Evolutionary conservation across 2,888 invertebrate species (phyloP).

Genomic region (Drosophila austrosaltans): DNA sequence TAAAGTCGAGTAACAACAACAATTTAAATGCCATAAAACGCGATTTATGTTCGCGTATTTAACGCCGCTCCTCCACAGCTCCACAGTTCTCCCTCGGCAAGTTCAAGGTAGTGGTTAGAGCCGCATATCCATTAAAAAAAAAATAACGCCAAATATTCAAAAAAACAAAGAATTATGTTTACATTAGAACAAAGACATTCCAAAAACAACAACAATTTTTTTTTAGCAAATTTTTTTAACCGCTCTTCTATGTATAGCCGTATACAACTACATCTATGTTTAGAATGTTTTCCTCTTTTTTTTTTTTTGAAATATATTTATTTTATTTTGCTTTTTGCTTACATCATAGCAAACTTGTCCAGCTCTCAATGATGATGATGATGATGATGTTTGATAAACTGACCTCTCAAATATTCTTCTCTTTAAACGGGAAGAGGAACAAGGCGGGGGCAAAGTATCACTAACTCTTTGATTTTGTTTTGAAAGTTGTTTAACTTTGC

Average conservation of each 20-base stretch:
- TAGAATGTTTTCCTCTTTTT: background rate
- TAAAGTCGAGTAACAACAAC: constrained; percentile 19
- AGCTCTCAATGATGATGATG: background rate
- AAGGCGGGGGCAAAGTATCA: constrained; percentile 5
- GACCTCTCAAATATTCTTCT: constrained; percentile 14
- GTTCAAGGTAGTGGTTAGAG: constrained; percentile 9
- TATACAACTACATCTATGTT: background rate
- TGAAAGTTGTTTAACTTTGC: constrained; percentile 33
- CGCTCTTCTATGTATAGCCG: background rate
- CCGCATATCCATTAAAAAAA: background rate
- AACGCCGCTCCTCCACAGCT: constrained; percentile 30
- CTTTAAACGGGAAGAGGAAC: background rate
- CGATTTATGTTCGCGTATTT: constrained; percentile 62
- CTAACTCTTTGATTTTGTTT: constrained; percentile 20
- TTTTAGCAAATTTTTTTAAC: background rate
- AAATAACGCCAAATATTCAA: background rate
- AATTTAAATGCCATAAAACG: constrained; percentile 64
- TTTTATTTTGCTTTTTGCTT: background rate
- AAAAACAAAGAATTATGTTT: constrained; percentile 14
- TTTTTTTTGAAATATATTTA: too few relatives aligned
- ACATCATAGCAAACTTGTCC: constrained; percentile 9
- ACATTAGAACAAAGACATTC: constrained; percentile 6
- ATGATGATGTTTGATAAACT: constrained; percentile 6
- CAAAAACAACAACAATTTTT: background rate
- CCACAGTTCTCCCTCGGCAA: constrained; percentile 10